phyloP scores from a whole-genome alignment of 2,888 invertebrate species.

The Andrena fulva region DNA sequence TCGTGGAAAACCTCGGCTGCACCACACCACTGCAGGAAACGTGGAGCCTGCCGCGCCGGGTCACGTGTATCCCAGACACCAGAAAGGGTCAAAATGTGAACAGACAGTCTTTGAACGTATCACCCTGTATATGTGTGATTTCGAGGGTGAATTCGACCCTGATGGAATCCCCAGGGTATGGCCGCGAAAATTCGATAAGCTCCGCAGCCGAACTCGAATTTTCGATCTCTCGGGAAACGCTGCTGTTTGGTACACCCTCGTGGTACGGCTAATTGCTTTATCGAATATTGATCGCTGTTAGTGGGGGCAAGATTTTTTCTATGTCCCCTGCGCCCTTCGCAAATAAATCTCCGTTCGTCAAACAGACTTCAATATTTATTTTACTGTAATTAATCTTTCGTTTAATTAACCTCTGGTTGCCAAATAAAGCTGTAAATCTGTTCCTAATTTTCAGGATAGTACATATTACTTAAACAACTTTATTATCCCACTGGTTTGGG shows the following conservation, averaged over 20 bases:
- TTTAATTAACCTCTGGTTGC: neutral
- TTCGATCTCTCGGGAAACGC: conserved; percentile 41
- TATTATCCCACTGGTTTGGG: neutral
- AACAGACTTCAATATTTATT: neutral
- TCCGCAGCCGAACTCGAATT: conserved; percentile 53
- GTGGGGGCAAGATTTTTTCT: conserved; percentile 33
- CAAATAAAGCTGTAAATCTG: neutral
- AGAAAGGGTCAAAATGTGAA: no score
- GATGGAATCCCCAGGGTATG: conserved; percentile 51
- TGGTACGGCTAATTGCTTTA: conserved; percentile 51
- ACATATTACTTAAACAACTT: neutral
- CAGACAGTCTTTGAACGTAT: neutral
- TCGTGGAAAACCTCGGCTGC: no score
- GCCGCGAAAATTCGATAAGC: conserved; percentile 64
- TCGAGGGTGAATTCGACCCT: conserved; percentile 61
- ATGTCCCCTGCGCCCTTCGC: neutral
- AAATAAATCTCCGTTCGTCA: neutral
- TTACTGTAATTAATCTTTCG: neutral
- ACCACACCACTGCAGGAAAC: no score
- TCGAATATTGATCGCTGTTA: conserved; percentile 53
- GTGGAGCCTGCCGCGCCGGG: no score
- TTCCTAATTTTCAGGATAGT: neutral
- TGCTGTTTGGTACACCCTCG: conserved; percentile 48
- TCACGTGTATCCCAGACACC: no score
- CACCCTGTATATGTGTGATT: conserved; percentile 15